Percentiles rank a stretch among this genome's conserved stretches.
Conservation (phyloP, 2,888 invertebrate species). For the Malachius bipustulatus region DNA sequence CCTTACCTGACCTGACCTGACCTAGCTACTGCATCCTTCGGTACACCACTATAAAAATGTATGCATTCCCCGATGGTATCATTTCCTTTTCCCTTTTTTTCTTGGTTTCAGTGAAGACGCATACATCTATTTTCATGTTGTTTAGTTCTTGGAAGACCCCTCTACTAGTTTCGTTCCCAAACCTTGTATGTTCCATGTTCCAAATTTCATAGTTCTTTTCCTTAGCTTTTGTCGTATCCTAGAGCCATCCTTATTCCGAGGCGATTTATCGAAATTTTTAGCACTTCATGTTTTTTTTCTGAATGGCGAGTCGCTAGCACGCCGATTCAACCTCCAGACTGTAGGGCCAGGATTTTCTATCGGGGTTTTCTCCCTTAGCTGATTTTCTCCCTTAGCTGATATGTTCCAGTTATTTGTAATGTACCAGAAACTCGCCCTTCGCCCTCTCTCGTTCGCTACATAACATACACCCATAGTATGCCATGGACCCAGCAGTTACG, state of each 20-base stretch:
- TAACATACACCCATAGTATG: no score
- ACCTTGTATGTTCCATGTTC: constrained; percentile 1
- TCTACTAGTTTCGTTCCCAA: constrained; percentile 1
- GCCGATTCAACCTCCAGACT: no score
- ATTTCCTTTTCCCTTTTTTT: constrained; percentile 3
- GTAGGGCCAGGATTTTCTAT: no score
- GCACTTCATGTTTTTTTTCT: no score
- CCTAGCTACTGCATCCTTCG: constrained; percentile 1
- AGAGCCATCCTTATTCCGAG: constrained; percentile 1
- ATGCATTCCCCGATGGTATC: neutral
- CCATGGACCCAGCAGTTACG: no score
- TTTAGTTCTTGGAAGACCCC: constrained; percentile 3
- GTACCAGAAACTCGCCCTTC: no score
- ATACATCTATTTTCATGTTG: neutral
- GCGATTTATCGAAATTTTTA: no score
- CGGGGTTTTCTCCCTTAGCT: no score
- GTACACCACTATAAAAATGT: constrained; percentile 1
- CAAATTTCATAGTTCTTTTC: constrained; percentile 1
- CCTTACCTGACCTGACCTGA: neutral
- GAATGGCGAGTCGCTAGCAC: no score
- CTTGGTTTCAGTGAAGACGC: constrained; percentile 3
- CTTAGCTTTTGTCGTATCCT: neutral
- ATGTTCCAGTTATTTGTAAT: no score
- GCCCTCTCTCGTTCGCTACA: no score
- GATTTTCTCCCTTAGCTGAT: no score